Evolutionary conservation across 1,140 invertebrate species (phyloP).

Genomic region (Sipha flava): DNA sequence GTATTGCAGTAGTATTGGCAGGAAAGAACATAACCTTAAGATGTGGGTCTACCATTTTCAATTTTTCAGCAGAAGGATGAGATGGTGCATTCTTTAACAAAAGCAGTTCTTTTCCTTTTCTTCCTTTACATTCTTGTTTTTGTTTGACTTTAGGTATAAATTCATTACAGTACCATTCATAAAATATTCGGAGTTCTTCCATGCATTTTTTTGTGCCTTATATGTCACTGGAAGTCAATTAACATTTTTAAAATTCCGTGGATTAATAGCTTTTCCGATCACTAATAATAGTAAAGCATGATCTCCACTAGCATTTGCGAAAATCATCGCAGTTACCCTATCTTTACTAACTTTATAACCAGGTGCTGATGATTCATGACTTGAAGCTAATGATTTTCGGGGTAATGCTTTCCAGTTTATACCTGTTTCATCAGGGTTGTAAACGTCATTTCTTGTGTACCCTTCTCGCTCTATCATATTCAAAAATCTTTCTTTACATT

Average conservation of each 20-base stretch:
- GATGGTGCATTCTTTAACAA: conserved; percentile 34
- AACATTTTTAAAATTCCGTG: conserved; percentile 39
- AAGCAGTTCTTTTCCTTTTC: conserved; percentile 19
- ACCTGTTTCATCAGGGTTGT: conserved; percentile 41
- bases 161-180: conserved; percentile 29
- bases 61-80: conserved; percentile 47
- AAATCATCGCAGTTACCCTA: conserved; percentile 41
- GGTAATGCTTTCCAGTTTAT: conserved; percentile 39
- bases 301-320: conserved; percentile 41
- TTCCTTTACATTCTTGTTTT: conserved; percentile 14
- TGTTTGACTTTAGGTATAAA: conserved; percentile 34
- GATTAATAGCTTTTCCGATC: conserved; percentile 34
- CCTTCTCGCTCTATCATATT: conserved; percentile 14
- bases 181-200: conserved; percentile 34
- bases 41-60: conserved; percentile 35
- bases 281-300: conserved; percentile 34
- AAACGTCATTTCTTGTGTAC: conserved; percentile 38
- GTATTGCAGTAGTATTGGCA: conserved; percentile 44
- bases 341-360: not conserved
- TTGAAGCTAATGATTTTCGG: too few relatives aligned
- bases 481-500: conserved; percentile 8
- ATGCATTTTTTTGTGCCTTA: conserved; percentile 24
- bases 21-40: conserved; percentile 45
- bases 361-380: not conserved
- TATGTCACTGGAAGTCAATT: not conserved